Evolutionary conservation across 2,888 invertebrate genomes (phyloP).

Genomic region (Antheraea assamensis): DNA sequence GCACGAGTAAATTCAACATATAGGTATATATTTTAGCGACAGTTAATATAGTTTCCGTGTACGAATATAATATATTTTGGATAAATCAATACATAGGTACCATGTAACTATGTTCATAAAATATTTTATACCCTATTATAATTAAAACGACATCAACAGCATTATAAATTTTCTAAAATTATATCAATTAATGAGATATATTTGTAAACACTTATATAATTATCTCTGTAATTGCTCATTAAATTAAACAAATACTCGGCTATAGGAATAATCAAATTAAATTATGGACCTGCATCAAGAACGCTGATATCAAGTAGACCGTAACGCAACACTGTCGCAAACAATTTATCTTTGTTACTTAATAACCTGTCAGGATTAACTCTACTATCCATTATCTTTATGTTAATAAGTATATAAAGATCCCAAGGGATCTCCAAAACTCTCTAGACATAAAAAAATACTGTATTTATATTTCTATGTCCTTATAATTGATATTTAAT

Average conservation of each 20-base stretch:
- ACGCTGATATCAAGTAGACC: conserved; percentile 27
- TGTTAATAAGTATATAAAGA: neutral
- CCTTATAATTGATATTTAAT: too few relatives aligned
- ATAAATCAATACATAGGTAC: neutral
- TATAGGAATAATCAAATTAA: neutral
- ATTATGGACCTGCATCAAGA: neutral
- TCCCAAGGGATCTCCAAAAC: neutral
- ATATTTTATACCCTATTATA: neutral
- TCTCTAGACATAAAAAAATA: too few relatives aligned
- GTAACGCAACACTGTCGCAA: conserved; percentile 24
- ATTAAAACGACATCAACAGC: neutral
- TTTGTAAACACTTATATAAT: neutral
- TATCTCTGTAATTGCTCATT: neutral
- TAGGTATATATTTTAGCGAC: neutral
- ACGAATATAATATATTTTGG: too few relatives aligned
- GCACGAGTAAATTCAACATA: neutral
- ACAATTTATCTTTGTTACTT: conserved; percentile 33
- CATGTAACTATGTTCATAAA: too few relatives aligned
- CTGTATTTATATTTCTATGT: too few relatives aligned
- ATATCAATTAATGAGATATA: neutral
- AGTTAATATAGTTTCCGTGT: too few relatives aligned
- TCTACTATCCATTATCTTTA: neutral
- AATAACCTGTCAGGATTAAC: conserved; percentile 26
- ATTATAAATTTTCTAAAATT: neutral
- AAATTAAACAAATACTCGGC: neutral